Base-by-base conservation (phyloP, 2,888 invertebrate species). In the Tillus elongatus region DNA sequence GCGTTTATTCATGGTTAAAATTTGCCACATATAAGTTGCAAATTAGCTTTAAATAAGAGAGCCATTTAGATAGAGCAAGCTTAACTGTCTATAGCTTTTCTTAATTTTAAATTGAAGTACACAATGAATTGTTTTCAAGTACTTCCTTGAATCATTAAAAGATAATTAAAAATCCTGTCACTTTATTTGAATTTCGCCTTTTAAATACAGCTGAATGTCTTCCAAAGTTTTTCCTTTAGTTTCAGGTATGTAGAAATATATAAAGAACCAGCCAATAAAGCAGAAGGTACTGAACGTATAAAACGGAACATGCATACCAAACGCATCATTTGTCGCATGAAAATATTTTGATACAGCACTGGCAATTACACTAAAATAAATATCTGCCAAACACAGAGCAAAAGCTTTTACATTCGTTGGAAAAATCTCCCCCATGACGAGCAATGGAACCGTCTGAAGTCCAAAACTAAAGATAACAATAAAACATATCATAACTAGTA, bases 351-450 rank as follows among this genome's bases (percentile, higher is more conserved):
- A 67, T 2, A 70, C 63, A 4, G 68, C 33, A 39, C 70, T 69
- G 0, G 67, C 69, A 30, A 67, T 58, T 3, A 66, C 40, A 31
- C 70, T 68, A 37, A 70, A 73, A 39, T 70, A 66, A 35, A 74
- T 63, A 3, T 73, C 69, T 1, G 71, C 69, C 9, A 74, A 56
- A 12, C 73, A 71, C 10, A 74, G 63, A 0, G 77, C 74, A 9
- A 70, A 60, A 1, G 75, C 72, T 50, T 74, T 70, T 2, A 71
- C 72, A 43, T 69, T 66, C 1, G 69, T 54, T 37, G 77, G 69
- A 54, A 77, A 72, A 6, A 74, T 51, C 55, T 75, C 74, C 0
- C 70, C 67, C 46, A 72, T 61, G 35, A 73, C 61, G 29, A 72
- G 57, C 45, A 70, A 67, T 0, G 72, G 73, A 30, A 74, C 55